Evolutionary conservation across 2,888 invertebrate species (phyloP).

Genomic region (Hirtodrosophila alboralis): DNA sequence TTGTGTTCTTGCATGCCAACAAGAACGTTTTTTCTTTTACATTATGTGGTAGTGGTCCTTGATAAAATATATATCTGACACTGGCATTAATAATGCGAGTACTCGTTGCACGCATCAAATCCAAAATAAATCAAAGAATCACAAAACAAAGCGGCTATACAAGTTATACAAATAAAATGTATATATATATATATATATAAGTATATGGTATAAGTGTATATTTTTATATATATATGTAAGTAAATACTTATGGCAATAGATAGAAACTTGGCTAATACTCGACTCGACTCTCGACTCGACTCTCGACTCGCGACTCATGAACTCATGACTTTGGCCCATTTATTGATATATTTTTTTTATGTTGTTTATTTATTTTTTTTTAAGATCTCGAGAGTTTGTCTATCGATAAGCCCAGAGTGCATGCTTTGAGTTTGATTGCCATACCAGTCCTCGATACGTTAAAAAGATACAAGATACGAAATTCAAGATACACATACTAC

Average conservation of each 20-base stretch:
- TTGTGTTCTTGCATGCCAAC: constrained; percentile 83
- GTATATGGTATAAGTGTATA: constrained; percentile 23
- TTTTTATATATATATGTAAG: constrained; percentile 14
- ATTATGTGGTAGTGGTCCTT: constrained; percentile 82
- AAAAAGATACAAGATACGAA: constrained; percentile 39
- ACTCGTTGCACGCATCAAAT: constrained; percentile 57
- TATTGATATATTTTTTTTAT: constrained; percentile 2
- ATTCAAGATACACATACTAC: constrained; percentile 44
- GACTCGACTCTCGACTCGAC: constrained; percentile 20
- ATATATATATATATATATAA: constrained; percentile 16
- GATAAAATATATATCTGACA: constrained; percentile 50
- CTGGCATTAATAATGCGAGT: constrained; percentile 57
- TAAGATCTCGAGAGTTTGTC: constrained; percentile 16
- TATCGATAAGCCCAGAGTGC: constrained; percentile 41
- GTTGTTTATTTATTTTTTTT: constrained; percentile 4
- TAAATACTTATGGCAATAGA: constrained; percentile 23
- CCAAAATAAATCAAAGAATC: constrained; percentile 51
- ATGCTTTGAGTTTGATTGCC: constrained; percentile 38
- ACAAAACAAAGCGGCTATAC: constrained; percentile 39
- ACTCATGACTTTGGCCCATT: constrained; percentile 12
- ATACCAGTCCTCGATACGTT: constrained; percentile 59
- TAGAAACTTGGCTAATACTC: constrained; percentile 21
- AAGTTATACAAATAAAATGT: constrained; percentile 21
- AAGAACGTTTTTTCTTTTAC: constrained; percentile 83
- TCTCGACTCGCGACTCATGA: background rate